Evolutionary conservation across 2,113 vertebrate genomes (phyloP).

Genomic region (Cyprinodon brontotheroides): DNA sequence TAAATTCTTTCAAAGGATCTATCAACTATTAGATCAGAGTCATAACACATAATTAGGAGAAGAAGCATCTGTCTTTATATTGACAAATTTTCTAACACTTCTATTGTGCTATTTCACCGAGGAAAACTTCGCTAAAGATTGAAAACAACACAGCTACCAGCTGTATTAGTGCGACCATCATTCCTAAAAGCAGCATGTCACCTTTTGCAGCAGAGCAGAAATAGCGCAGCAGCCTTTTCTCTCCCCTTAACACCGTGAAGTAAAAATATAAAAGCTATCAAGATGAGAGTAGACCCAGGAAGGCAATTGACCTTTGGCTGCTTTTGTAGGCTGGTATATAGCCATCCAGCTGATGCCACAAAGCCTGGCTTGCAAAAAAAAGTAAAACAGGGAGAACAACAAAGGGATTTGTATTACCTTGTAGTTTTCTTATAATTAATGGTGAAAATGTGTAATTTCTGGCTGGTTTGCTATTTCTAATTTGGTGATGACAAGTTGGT

Average conservation of each 20-base stretch:
- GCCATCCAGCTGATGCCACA: conserved; percentile 53
- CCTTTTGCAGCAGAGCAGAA: conserved; percentile 89
- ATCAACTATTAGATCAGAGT: neutral
- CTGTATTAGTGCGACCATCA: conserved; percentile 32
- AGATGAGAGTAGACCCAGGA: conserved; percentile 73
- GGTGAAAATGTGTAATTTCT: neutral
- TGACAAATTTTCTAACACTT: neutral
- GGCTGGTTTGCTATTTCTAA: neutral
- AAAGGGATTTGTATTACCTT: conserved; percentile 30
- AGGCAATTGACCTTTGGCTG: conserved; percentile 83
- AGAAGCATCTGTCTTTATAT: neutral
- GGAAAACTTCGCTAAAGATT: conserved; percentile 4
- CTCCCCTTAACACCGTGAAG: too few species aligned
- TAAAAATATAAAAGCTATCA: too few species aligned
- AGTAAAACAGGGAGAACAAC: too few species aligned
- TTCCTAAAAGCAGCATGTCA: conserved; percentile 75
- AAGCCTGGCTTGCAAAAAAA: conserved; percentile 43
- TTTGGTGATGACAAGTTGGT: neutral
- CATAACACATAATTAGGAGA: neutral
- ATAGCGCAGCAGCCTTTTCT: conserved; percentile 80
- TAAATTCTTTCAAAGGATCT: neutral
- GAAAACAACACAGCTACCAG: conserved; percentile 15
- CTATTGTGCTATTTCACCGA: neutral
- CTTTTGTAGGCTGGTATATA: conserved; percentile 64
- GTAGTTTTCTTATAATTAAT: neutral